Conservation (phyloP, 2,888 invertebrate genomes). For the Pachliopta kotzebuea region DNA sequence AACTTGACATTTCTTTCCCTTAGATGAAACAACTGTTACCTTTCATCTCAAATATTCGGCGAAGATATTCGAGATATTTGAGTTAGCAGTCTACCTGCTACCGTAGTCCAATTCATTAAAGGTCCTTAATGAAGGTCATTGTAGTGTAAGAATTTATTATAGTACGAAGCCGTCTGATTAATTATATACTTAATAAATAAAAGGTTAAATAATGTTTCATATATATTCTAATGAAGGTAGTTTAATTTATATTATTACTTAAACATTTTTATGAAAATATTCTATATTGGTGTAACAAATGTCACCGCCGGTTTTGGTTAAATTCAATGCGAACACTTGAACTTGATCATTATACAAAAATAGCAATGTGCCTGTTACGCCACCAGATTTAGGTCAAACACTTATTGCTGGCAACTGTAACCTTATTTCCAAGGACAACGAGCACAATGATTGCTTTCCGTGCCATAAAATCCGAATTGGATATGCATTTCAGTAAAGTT, state of each 20-base stretch:
- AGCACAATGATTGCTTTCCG: slow-evolving; percentile 4
- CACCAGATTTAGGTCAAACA: slow-evolving; percentile 70
- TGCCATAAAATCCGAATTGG: slow-evolving; percentile 8
- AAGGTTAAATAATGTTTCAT: not conserved
- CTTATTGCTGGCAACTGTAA: slow-evolving; percentile 64
- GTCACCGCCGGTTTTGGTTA: too few species aligned
- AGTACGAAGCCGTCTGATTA: slow-evolving; percentile 55
- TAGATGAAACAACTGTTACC: slow-evolving; percentile 56
- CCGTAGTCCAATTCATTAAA: slow-evolving; percentile 72
- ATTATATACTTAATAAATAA: slow-evolving; percentile 58
- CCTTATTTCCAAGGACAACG: slow-evolving; percentile 62
- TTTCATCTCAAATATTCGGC: slow-evolving; percentile 57
- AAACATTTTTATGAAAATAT: too few species aligned
- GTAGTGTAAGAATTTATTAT: slow-evolving; percentile 58
- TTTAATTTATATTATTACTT: too few species aligned
- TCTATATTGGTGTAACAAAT: too few species aligned
- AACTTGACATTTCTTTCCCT: slow-evolving; percentile 42
- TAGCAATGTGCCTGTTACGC: slow-evolving; percentile 51
- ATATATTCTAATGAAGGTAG: too few species aligned
- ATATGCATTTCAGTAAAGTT: slow-evolving; percentile 11
- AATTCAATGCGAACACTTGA: slow-evolving; percentile 47
- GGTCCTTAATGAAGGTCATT: slow-evolving; percentile 69
- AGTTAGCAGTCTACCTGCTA: slow-evolving; percentile 61
- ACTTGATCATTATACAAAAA: slow-evolving; percentile 66
- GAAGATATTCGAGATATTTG: slow-evolving; percentile 55